Base-by-base conservation (phyloP, 2,888 invertebrate species). In the Orchesellides sinensis region DNA sequence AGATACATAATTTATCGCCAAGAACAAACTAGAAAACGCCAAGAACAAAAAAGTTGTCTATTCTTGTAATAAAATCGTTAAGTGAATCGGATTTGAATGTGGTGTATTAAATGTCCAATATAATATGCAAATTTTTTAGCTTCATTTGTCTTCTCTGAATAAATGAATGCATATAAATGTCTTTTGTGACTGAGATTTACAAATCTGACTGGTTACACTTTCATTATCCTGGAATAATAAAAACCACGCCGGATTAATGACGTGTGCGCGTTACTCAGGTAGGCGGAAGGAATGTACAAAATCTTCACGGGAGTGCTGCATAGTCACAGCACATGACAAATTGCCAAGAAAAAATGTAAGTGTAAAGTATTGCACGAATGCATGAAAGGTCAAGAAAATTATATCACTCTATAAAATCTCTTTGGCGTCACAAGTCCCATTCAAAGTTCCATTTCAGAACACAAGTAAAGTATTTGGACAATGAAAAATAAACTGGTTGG, bases 371-470 rank as follows among this genome's bases (percentile, higher is more conserved):
- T 40, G 40, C n/a, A n/a, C n/a, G n/a, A n/a, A n/a, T 40, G 14
- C 10, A 14, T 40, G 10, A n/a, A 40, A 40, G 40, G n/a, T 35
- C 21, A 32, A 14, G 35, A 63, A 47, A 65, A 74, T 72, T 72
- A 74, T 74, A 65, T 74, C 74, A 74, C 65, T 68, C 68, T 27
- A 47, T 56, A 52, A 54, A 40, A 45, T 40, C 27, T 27, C 23
- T 14, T 69, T 78, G 78, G 66, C 78, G 78, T 78, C 78, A 78
- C 49, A 25, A 21, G 23, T 47, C 25, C 40, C 59, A 59, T 40
- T 69, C 49, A 56, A 45, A 29, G 69, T 69, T 32, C 78, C 78
- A 78, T 69, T 69, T 78, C 17, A 59, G 78, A 78, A 66, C 8
- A 78, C 54, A 45, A 66, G 59, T 68, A 68, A 77, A 65, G 32